Conservation (phyloP, 2,113 vertebrate species). For the Thunnus maccoyii region DNA sequence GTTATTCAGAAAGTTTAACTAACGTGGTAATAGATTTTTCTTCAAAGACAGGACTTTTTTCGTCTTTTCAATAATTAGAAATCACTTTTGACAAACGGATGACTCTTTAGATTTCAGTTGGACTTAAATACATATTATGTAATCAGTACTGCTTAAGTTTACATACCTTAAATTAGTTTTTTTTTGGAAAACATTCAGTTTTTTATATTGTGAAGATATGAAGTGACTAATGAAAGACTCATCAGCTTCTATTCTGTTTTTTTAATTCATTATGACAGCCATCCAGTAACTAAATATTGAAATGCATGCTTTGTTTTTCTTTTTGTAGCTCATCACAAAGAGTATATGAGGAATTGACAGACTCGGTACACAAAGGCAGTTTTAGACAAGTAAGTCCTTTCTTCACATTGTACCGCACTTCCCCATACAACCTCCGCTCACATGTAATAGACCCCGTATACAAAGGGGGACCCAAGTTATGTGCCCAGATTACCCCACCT, state of each 20-base stretch:
- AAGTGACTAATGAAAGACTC: background rate
- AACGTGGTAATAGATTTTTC: background rate
- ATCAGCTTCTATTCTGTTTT: background rate
- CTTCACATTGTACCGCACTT: conserved; percentile 80
- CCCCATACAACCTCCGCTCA: conserved; percentile 75
- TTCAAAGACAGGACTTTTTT: too few relatives aligned
- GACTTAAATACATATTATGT: too few relatives aligned
- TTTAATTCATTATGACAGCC: background rate
- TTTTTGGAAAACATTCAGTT: background rate
- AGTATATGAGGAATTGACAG: conserved; percentile 73
- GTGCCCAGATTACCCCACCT: conserved; percentile 33
- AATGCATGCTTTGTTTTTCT: conserved; percentile 9
- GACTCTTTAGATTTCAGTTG: background rate
- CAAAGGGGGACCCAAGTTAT: conserved; percentile 65
- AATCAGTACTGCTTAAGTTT: background rate
- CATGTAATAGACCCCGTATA: conserved; percentile 71
- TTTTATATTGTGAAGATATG: background rate
- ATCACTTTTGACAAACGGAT: too few relatives aligned
- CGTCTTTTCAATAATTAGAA: too few relatives aligned
- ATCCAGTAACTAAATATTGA: conserved; percentile 1
- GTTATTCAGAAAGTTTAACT: conserved; percentile 9
- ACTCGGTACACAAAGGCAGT: conserved; percentile 65
- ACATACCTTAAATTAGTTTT: background rate
- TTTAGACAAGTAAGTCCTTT: conserved; percentile 86
- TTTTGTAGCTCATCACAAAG: conserved; percentile 73